phyloP scores from a whole-genome alignment of 2,888 invertebrate genomes.

The Drosophila lacicola region DNA sequence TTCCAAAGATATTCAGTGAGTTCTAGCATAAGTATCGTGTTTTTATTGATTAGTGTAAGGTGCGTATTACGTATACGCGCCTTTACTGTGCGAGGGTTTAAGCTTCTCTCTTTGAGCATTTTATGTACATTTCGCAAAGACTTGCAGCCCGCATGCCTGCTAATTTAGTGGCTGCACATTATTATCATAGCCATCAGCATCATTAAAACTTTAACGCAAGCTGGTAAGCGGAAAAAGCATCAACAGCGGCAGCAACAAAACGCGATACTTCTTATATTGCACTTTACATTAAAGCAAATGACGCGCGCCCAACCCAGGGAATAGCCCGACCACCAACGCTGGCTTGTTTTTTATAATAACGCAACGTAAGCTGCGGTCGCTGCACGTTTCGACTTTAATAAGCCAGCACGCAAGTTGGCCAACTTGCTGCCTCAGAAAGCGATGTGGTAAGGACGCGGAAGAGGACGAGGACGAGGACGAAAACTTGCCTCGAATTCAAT shows the following conservation, averaged over 20 bases:
- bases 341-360: slow-evolving; percentile 68
- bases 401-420: slow-evolving; percentile 77
- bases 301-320: slow-evolving; percentile 35
- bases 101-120: slow-evolving; percentile 36
- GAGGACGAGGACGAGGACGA: slow-evolving; percentile 7
- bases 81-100: slow-evolving; percentile 3
- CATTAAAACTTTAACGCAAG: slow-evolving; percentile 78
- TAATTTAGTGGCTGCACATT: slow-evolving; percentile 81
- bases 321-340: slow-evolving; percentile 4
- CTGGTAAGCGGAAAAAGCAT: slow-evolving; percentile 66
- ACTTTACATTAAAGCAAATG: slow-evolving; percentile 79
- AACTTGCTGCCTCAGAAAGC: slow-evolving; percentile 45
- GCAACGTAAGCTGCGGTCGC: slow-evolving; percentile 75
- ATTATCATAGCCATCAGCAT: slow-evolving; percentile 82
- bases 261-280: slow-evolving; percentile 80
- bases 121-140: slow-evolving; percentile 34
- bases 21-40: neutral
- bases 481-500: slow-evolving; percentile 67
- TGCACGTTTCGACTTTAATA: slow-evolving; percentile 77
- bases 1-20: neutral
- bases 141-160: slow-evolving; percentile 51
- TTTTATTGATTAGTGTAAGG: neutral
- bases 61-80: slow-evolving; percentile 20
- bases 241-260: slow-evolving; percentile 38
- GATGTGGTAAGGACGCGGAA: slow-evolving; percentile 23